Conservation (phyloP, 2,113 vertebrate species). For the Myiagra hebetior region DNA sequence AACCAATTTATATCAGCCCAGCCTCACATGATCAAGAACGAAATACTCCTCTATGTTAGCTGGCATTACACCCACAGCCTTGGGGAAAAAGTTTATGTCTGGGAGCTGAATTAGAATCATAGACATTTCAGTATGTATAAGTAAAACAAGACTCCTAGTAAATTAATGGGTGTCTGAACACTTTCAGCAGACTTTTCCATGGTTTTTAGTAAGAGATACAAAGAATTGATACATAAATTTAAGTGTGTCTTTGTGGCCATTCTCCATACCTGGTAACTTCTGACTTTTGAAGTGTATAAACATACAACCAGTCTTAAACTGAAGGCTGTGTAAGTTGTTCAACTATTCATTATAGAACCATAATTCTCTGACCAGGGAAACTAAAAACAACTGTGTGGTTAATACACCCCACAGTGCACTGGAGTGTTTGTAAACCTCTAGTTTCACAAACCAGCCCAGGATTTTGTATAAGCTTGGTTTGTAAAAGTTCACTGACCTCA, state of each 20-base stretch:
- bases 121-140: not conserved
- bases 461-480: slow-evolving; percentile 23
- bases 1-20: not conserved
- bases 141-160: not conserved
- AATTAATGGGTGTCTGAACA: not conserved
- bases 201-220: not conserved
- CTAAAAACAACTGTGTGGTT: not conserved
- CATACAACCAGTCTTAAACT: not conserved
- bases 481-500: slow-evolving; percentile 57
- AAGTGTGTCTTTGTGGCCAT: not conserved
- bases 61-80: not conserved
- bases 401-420: not conserved
- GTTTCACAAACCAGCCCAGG: slow-evolving; percentile 22
- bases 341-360: not conserved
- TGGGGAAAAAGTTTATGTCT: not conserved
- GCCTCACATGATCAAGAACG: not conserved
- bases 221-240: not conserved
- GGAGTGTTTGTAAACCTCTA: not conserved
- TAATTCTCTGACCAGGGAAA: not conserved
- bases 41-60: not conserved
- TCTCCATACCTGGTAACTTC: not conserved
- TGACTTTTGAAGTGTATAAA: not conserved
- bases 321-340: not conserved
- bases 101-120: not conserved
- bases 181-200: not conserved